A percentile compares a stretch with the other conserved stretches of the same genome.
phyloP scores from a whole-genome alignment of 2,113 vertebrate genomes.

The Petrocephalus microphthalmus region DNA sequence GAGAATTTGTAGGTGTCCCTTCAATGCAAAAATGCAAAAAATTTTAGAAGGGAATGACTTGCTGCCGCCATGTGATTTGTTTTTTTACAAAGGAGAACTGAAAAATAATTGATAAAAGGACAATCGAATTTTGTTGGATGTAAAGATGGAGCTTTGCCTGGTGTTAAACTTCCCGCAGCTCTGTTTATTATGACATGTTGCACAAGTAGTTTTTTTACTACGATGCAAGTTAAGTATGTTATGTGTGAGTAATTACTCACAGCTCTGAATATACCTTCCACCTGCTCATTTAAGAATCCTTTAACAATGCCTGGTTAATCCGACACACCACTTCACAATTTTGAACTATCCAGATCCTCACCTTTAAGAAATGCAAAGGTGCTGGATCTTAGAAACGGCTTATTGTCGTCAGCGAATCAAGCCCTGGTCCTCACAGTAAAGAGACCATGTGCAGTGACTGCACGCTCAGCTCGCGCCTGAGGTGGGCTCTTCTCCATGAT shows the following conservation, averaged over 20 bases:
- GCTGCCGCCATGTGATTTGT: background rate
- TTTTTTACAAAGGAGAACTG: background rate
- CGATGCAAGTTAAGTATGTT: background rate
- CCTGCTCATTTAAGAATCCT: background rate
- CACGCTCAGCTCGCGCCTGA: too few relatives aligned
- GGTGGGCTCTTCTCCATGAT: background rate
- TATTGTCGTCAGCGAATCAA: background rate
- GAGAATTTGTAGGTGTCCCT: background rate
- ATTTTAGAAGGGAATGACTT: background rate
- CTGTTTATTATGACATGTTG: background rate
- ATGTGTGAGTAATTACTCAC: background rate
- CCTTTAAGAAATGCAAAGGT: too few relatives aligned
- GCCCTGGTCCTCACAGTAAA: background rate
- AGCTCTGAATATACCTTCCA: background rate
- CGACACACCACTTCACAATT: background rate
- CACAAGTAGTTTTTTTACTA: background rate
- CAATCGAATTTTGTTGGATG: background rate
- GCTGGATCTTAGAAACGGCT: background rate
- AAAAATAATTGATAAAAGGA: background rate
- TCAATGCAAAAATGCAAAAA: background rate
- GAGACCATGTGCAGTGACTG: background rate
- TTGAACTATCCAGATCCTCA: background rate
- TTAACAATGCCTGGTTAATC: background rate
- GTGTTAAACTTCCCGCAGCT: background rate
- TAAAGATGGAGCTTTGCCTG: background rate